phyloP scores from a whole-genome alignment of 2,888 invertebrate genomes.

The Drosophila nr. perissopoda region DNA sequence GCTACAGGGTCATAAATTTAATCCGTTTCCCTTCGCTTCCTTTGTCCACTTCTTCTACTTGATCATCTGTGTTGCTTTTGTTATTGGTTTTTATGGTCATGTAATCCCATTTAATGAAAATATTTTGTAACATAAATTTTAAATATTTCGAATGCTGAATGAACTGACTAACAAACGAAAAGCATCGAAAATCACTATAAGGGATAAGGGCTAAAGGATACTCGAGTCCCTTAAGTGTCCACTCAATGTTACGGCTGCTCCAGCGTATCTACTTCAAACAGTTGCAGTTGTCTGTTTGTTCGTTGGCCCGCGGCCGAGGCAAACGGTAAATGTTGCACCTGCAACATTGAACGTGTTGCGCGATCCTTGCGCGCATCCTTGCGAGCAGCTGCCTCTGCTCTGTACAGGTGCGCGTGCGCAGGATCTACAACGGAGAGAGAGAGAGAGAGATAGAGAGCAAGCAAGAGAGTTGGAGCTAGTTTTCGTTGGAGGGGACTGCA shows the following conservation, averaged over 20 bases:
- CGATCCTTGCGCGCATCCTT: slow-evolving; percentile 63
- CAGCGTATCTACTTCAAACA: not conserved
- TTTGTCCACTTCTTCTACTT: not conserved
- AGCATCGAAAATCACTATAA: slow-evolving; percentile 12
- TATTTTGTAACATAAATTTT: slow-evolving; percentile 74
- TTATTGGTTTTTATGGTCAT: slow-evolving; percentile 23
- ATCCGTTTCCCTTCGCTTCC: not conserved
- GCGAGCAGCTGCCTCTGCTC: slow-evolving; percentile 59
- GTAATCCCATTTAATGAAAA: slow-evolving; percentile 60
- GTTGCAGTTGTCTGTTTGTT: slow-evolving; percentile 11
- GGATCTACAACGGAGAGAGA: slow-evolving; percentile 17
- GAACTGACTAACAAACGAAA: slow-evolving; percentile 18
- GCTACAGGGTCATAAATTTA: slow-evolving; percentile 42
- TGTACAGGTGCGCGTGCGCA: slow-evolving; percentile 74
- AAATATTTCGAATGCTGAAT: slow-evolving; percentile 51
- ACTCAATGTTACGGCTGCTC: not conserved
- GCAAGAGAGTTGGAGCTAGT: not conserved
- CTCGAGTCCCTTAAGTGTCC: slow-evolving; percentile 14
- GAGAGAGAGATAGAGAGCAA: slow-evolving; percentile 9
- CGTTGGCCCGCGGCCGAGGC: slow-evolving; percentile 52
- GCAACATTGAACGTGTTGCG: slow-evolving; percentile 25
- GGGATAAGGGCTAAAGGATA: slow-evolving; percentile 20
- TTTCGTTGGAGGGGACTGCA: not conserved
- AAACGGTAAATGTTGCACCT: slow-evolving; percentile 79
- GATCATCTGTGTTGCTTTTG: slow-evolving; percentile 1